phyloP scores from a whole-genome alignment of 2,888 invertebrate genomes.

The Trissonchulus sp. region DNA sequence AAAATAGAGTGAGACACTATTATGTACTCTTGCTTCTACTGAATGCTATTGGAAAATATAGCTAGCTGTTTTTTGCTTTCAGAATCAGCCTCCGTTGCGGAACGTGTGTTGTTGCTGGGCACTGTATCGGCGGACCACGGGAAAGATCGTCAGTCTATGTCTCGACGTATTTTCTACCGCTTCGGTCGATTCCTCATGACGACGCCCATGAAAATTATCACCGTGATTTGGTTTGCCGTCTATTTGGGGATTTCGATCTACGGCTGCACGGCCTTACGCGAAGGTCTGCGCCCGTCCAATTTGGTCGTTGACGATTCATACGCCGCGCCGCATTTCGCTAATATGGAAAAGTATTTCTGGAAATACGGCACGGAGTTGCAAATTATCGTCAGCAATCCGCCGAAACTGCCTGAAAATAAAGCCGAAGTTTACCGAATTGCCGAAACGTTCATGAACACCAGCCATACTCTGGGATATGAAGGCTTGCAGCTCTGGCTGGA shows the following conservation, averaged over 20 bases:
- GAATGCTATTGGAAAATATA: too few species aligned
- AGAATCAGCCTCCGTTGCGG: not conserved
- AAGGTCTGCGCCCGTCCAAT: constrained; percentile 81
- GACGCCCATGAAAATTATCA: constrained; percentile 58
- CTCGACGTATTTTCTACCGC: not conserved
- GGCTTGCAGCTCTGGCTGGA: not conserved
- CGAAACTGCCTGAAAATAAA: not conserved
- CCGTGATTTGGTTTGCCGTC: constrained; percentile 64
- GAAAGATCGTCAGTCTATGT: too few species aligned
- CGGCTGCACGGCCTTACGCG: constrained; percentile 72
- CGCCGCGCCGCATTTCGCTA: constrained; percentile 79
- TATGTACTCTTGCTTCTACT: too few species aligned
- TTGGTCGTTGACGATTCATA: constrained; percentile 80
- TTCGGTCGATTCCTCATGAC: constrained; percentile 28
- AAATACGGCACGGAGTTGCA: constrained; percentile 66
- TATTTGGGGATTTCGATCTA: constrained; percentile 78
- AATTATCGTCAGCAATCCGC: constrained; percentile 2
- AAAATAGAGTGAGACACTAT: too few species aligned
- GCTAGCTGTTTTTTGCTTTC: not conserved
- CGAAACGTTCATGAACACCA: constrained; percentile 57
- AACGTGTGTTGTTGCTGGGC: too few species aligned
- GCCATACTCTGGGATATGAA: not conserved
- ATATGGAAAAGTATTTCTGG: constrained; percentile 79
- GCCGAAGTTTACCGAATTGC: too few species aligned
- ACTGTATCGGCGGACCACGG: too few species aligned